Conservation (phyloP, 2,113 vertebrate species). For the Chamaea fasciata region DNA sequence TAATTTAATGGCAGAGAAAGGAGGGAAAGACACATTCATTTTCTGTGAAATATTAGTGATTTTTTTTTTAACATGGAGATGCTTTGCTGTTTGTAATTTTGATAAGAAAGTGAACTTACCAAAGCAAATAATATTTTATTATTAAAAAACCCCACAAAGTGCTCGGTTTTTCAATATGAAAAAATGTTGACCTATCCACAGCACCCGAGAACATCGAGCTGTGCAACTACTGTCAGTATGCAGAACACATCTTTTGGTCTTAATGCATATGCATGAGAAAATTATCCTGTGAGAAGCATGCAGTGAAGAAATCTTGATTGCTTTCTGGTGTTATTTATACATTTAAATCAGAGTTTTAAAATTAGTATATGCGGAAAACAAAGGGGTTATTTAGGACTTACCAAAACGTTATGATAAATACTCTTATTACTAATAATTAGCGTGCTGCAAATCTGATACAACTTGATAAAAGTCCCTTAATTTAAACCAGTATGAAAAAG, state of each 20-base stretch:
- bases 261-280: conserved; percentile 35
- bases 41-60: neutral
- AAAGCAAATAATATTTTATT: neutral
- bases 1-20: conserved; percentile 15
- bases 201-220: neutral
- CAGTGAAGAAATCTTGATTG: conserved; percentile 15
- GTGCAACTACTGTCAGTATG: neutral
- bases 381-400: neutral
- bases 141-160: too few species aligned
- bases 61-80: neutral
- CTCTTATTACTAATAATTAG: neutral
- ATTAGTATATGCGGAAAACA: conserved; percentile 2
- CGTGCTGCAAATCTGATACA: neutral
- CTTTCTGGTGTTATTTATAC: conserved; percentile 24
- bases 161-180: neutral
- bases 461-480: neutral
- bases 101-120: neutral
- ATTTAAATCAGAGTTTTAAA: conserved; percentile 31
- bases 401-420: neutral
- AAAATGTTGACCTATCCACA: neutral
- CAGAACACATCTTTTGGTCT: neutral
- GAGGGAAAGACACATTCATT: neutral
- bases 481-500: neutral
- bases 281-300: neutral
- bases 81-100: neutral